Evolutionary conservation across 1,140 invertebrate species (phyloP).

Genomic region (Hycleus phaleratus): DNA sequence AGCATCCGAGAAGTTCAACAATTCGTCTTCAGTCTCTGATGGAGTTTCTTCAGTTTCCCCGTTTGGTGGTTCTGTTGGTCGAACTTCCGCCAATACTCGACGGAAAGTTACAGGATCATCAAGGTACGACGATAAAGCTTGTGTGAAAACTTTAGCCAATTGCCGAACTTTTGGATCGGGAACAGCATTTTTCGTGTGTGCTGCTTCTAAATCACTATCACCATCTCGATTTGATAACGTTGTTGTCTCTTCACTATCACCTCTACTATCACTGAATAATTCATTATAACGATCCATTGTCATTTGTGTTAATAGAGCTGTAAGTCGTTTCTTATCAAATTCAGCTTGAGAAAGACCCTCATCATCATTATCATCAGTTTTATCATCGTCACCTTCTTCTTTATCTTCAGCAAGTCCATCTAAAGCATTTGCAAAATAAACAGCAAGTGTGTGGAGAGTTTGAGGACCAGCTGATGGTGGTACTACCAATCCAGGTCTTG

Average conservation of each 20-base stretch:
- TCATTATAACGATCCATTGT: slow-evolving; percentile 53
- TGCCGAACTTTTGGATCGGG: slow-evolving; percentile 57
- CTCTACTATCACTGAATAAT: slow-evolving; percentile 41
- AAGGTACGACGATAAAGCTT: slow-evolving; percentile 70
- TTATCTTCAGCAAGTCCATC: slow-evolving; percentile 50
- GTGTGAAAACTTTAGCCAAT: slow-evolving; percentile 73
- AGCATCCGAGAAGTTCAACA: slow-evolving; percentile 67
- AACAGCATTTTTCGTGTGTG: slow-evolving; percentile 53
- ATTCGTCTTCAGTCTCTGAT: slow-evolving; percentile 59
- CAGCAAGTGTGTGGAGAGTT: slow-evolving; percentile 65
- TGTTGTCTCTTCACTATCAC: slow-evolving; percentile 24
- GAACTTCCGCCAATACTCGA: slow-evolving; percentile 61
- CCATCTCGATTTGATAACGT: slow-evolving; percentile 36
- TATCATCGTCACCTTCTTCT: slow-evolving; percentile 32
- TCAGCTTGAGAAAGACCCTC: slow-evolving; percentile 27
- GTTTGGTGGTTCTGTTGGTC: slow-evolving; percentile 64
- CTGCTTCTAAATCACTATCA: slow-evolving; percentile 51
- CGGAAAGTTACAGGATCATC: slow-evolving; percentile 72
- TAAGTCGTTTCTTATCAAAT: slow-evolving; percentile 28
- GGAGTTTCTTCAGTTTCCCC: slow-evolving; percentile 31
- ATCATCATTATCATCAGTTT: slow-evolving; percentile 36
- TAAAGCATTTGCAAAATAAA: slow-evolving; percentile 65
- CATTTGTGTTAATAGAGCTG: slow-evolving; percentile 47
- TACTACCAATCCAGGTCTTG: slow-evolving; percentile 52
- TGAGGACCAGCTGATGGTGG: slow-evolving; percentile 64